These are phyloP conservation scores for Lomographa bimaculata DNA, from an alignment of 2,888 invertebrate species.

Conservation along the genomic window DNA sequence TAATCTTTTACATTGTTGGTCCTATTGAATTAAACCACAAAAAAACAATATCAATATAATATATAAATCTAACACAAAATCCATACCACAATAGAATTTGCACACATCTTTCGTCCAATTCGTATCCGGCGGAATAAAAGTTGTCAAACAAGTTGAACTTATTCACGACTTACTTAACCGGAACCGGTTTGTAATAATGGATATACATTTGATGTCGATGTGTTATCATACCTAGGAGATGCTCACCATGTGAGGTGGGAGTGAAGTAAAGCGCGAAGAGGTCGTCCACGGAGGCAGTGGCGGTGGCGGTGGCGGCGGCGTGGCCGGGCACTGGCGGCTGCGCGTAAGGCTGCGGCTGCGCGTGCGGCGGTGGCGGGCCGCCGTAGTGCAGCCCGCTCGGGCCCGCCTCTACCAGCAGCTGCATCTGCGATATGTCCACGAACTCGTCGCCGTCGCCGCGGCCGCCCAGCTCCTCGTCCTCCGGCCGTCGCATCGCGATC, in stretches of 20 bases:
- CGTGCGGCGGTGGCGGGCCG: slow-evolving; percentile 73
- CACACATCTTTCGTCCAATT: slow-evolving; percentile 25
- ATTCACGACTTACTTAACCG: slow-evolving; percentile 28
- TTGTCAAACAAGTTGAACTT: slow-evolving; percentile 33
- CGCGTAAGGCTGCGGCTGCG: slow-evolving; percentile 71
- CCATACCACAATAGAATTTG: slow-evolving; percentile 18
- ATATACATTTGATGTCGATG: slow-evolving; percentile 6
- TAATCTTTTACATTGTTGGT: too few relatives aligned
- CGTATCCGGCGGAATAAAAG: slow-evolving; percentile 28
- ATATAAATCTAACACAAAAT: too few relatives aligned
- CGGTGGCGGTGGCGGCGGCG: slow-evolving; percentile 65
- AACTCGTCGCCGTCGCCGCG: slow-evolving; percentile 87
- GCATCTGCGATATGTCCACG: slow-evolving; percentile 93
- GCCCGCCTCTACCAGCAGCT: slow-evolving; percentile 86
- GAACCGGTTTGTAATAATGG: slow-evolving; percentile 29
- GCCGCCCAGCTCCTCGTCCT: slow-evolving; percentile 84
- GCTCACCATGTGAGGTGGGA: slow-evolving; percentile 85
- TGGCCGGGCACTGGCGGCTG: slow-evolving; percentile 54
- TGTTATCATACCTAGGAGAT: slow-evolving; percentile 34
- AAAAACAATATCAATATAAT: too few relatives aligned
- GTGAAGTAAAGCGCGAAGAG: slow-evolving; percentile 90
- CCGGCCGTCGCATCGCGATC: slow-evolving; percentile 91
- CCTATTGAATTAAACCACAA: too few relatives aligned
- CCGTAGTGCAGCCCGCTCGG: slow-evolving; percentile 78
- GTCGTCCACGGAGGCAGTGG: slow-evolving; percentile 88